phyloP scores from a whole-genome alignment of 1,140 invertebrate species.

The Yoshiicerus persimilis region DNA sequence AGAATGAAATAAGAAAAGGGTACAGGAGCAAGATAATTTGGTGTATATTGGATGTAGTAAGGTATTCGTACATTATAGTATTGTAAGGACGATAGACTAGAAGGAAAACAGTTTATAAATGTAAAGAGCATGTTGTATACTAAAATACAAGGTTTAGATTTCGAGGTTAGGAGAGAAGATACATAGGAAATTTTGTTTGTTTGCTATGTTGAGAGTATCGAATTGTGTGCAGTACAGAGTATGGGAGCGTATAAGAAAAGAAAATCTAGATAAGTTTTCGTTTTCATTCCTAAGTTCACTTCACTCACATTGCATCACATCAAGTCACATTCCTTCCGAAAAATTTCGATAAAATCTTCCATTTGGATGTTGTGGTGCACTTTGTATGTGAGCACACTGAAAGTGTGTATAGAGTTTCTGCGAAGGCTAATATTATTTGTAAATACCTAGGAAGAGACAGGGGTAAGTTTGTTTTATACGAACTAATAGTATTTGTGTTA shows the following conservation, averaged over 20 bases:
- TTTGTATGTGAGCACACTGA: background rate
- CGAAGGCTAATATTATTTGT: background rate
- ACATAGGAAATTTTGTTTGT: background rate
- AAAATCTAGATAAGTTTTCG: background rate
- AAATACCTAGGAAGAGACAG: background rate
- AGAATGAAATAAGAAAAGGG: no score
- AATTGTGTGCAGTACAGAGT: background rate
- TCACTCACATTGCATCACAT: background rate
- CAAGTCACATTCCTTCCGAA: background rate
- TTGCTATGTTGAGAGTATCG: background rate
- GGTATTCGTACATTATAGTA: no score
- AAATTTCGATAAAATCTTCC: background rate
- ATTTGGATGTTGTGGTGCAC: background rate
- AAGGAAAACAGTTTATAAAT: no score
- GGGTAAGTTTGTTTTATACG: background rate
- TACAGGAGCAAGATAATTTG: no score
- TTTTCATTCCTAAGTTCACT: background rate
- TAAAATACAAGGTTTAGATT: no score
- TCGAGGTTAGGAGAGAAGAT: background rate
- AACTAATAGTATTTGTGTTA: background rate
- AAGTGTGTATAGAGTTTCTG: background rate
- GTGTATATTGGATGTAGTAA: no score
- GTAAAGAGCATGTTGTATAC: no score
- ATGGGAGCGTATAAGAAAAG: background rate
- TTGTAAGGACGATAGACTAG: no score